Evolutionary conservation across 2,888 invertebrate genomes (phyloP).

Genomic region (Diaphora mendica): DNA sequence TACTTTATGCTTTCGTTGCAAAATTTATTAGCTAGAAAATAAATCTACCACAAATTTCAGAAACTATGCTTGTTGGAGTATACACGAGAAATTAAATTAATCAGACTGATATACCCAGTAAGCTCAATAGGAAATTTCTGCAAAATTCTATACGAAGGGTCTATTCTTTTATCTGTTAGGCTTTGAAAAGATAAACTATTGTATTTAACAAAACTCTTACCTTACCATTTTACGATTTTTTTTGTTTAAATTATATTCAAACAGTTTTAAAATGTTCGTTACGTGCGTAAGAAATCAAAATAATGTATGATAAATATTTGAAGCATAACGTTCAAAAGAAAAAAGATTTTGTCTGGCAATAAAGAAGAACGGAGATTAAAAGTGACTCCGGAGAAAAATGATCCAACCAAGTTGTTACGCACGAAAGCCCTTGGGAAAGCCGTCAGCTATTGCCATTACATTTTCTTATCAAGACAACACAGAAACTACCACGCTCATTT

Average conservation of each 20-base stretch:
- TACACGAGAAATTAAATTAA: slow-evolving; percentile 55
- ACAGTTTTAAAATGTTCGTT: neutral
- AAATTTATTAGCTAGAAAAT: neutral
- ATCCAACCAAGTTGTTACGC: slow-evolving; percentile 65
- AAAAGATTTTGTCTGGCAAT: slow-evolving; percentile 48
- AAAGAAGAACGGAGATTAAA: slow-evolving; percentile 72
- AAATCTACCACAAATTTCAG: slow-evolving; percentile 51
- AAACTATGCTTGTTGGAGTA: slow-evolving; percentile 60
- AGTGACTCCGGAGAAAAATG: slow-evolving; percentile 62
- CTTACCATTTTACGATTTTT: neutral
- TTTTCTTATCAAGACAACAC: slow-evolving; percentile 77
- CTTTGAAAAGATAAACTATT: neutral
- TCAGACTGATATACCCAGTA: slow-evolving; percentile 61
- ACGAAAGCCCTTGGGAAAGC: slow-evolving; percentile 66
- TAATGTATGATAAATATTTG: slow-evolving; percentile 26
- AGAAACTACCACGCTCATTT: slow-evolving; percentile 56
- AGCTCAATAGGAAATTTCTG: slow-evolving; percentile 38
- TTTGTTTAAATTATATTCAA: neutral
- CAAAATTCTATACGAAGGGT: slow-evolving; percentile 5
- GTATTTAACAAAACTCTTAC: neutral
- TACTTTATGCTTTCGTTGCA: neutral
- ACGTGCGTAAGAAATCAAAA: slow-evolving; percentile 12
- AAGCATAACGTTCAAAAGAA: slow-evolving; percentile 21
- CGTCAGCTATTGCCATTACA: slow-evolving; percentile 72
- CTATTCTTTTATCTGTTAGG: neutral